A percentile compares a stretch with the other conserved stretches of the same genome.
These are phyloP conservation scores for Philotrypesis tridentata DNA, from an alignment of 1,140 invertebrate species.

Conservation along the genomic window DNA sequence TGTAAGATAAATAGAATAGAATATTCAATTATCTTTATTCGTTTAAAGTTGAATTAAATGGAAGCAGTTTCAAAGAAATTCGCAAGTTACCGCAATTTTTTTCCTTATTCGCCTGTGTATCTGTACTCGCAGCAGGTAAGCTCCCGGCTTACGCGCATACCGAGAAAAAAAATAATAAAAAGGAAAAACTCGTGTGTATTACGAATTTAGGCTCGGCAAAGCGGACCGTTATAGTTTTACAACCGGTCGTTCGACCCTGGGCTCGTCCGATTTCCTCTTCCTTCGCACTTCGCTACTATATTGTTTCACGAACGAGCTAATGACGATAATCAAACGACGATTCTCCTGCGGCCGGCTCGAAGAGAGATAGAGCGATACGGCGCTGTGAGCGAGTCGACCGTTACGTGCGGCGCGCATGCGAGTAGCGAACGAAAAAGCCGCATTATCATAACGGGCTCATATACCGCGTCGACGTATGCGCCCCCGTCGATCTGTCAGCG, in stretches of 20 bases:
- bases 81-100: no score
- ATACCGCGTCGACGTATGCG: neutral
- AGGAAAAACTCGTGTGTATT: neutral
- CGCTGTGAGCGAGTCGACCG: conserved; percentile 64
- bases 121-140: no score
- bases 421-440: conserved; percentile 62
- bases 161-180: neutral
- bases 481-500: conserved; percentile 5
- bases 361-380: conserved; percentile 54
- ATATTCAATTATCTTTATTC: no score
- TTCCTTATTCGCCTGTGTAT: no score
- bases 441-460: conserved; percentile 72
- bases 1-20: no score
- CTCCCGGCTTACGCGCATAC: neutral
- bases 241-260: neutral
- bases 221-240: conserved; percentile 56
- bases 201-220: conserved; percentile 41
- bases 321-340: conserved; percentile 51
- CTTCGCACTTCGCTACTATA: conserved; percentile 17
- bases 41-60: no score
- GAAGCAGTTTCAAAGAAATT: no score
- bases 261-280: neutral
- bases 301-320: conserved; percentile 48
- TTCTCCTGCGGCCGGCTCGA: neutral
- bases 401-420: conserved; percentile 62